Conservation (phyloP, 1,140 invertebrate species). For the Myzus persicae region DNA sequence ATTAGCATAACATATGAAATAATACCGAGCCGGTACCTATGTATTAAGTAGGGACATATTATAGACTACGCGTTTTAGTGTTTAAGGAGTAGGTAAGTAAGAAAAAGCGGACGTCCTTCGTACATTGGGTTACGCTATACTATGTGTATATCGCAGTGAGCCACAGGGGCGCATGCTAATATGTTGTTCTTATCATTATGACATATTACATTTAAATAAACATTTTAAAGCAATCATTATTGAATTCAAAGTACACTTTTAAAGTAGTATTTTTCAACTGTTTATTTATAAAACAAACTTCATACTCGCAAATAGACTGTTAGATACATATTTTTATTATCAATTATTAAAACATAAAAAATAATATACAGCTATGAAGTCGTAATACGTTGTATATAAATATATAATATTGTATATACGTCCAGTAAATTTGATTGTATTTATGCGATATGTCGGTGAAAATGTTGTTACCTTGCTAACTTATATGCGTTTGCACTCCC, state of each 20-base stretch:
- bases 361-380: no score
- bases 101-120: background rate
- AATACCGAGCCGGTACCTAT: background rate
- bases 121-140: background rate
- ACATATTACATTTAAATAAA: background rate
- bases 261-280: background rate
- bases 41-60: background rate
- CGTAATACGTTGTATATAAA: no score
- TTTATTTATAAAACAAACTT: no score
- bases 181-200: background rate
- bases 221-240: background rate
- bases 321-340: no score
- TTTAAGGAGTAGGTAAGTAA: background rate
- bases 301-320: no score
- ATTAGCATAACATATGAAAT: background rate
- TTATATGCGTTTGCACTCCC: no score
- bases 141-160: background rate
- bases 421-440: no score
- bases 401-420: no score
- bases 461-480: no score
- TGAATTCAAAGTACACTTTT: background rate
- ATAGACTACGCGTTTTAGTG: background rate
- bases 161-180: background rate
- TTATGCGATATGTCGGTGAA: no score
- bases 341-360: no score